phyloP scores from a whole-genome alignment of 2,888 invertebrate genomes.

The Drosophila kambysellisi region DNA sequence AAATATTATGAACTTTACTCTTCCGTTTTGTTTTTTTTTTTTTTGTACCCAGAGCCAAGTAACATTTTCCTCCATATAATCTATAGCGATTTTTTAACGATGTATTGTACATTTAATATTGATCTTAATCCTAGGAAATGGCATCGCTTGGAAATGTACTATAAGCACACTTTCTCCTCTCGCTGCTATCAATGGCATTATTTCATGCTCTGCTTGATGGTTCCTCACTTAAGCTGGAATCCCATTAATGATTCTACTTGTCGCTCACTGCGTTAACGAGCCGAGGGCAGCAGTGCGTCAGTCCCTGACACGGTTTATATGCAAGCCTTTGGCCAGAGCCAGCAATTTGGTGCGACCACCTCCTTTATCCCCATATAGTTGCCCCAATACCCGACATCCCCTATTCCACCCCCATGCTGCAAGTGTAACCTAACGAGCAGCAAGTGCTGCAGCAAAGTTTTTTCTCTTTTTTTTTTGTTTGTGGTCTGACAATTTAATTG shows the following conservation, averaged over 20 bases:
- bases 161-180: neutral
- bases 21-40: neutral
- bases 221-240: conserved; percentile 29
- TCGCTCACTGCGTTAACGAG: conserved; percentile 56
- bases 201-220: conserved; percentile 18
- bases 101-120: neutral
- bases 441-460: conserved; percentile 54
- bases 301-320: conserved; percentile 64
- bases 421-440: conserved; percentile 67
- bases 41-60: neutral
- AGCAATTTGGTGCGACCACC: conserved; percentile 60
- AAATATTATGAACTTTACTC: neutral
- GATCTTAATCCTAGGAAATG: neutral
- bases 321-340: conserved; percentile 34
- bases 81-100: neutral
- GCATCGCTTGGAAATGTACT: neutral
- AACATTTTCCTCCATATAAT: neutral
- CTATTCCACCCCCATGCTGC: neutral
- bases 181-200: neutral
- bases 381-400: neutral
- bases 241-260: conserved; percentile 50
- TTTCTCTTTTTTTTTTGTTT: conserved; percentile 29
- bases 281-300: conserved; percentile 39
- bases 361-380: conserved; percentile 41
- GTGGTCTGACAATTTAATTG: conserved; percentile 74